Evolutionary conservation across 1,140 invertebrate genomes (phyloP), one percentile per base, ranked within the genome.

Genomic region (Pachypeltis micranthus): DNA sequence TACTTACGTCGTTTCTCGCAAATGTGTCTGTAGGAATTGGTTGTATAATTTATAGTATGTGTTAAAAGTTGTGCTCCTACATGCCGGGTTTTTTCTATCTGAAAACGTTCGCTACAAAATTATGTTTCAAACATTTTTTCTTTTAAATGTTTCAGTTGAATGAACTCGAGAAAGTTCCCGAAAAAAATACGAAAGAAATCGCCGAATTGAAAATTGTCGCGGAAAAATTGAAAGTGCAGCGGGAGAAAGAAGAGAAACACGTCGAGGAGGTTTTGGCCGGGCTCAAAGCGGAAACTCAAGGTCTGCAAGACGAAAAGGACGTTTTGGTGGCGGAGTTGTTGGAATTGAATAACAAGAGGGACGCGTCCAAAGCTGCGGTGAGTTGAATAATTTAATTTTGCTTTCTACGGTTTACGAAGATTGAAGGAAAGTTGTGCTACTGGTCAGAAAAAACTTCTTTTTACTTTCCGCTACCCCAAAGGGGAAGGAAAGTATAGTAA

Each of bases 161-260:
- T 61, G 77, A 80, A 59, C 68, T 81, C 16, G 70, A 75, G 51
- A 71, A 75, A 68, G 72, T 85, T 12, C 89, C 90, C 0, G 82
- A 84, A 28, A 86, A 87, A 67, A 87, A 85, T 73, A 73, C 76
- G 44, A 79, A 81, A 61, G 80, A 85, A 63, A 91, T 93, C 55
- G 76, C 81, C 62, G 85, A 91, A 62, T 83, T 86, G 64, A 78
- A 85, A 81, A 10, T 71, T 14, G n/a, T 58, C 2, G 70, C 1
- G 73, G 74, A 26, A 75, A 79, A 60, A 81, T 47, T 68, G 19
- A 56, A 63, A 24, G 31, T 31, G 10, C 59, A 71, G 14, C 64
- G 70, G 16, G 66, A 67, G 16, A 69, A 83, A 67, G 81, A 79
- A 62, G 80, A 87, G 63, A 73, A 81, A 47, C 74, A 81, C 7